These are phyloP conservation scores for Kryptolebias ocellatus DNA, from an alignment of 2,797 vertebrate species.

Conservation along the genomic window DNA sequence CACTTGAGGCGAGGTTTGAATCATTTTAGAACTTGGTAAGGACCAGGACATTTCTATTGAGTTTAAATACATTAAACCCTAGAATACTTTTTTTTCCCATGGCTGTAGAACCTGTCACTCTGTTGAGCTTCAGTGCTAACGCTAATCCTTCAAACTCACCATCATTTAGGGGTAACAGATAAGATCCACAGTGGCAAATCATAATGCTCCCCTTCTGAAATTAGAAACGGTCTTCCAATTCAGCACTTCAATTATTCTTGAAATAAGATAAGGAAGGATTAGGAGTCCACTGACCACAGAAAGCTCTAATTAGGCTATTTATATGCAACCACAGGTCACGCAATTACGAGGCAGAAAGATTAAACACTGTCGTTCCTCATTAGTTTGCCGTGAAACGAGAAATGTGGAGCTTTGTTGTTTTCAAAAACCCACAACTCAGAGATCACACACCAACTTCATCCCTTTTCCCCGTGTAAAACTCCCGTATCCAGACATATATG, in stretches of 20 bases:
- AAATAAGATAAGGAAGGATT: conserved; percentile 66
- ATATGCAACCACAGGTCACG: conserved; percentile 75
- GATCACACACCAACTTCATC: conserved; percentile 3
- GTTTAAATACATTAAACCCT: too few species aligned
- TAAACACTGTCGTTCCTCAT: conserved; percentile 60
- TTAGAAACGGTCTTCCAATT: conserved; percentile 49
- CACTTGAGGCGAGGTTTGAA: too few species aligned
- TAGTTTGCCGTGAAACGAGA: conserved; percentile 40
- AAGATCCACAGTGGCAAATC: conserved; percentile 40
- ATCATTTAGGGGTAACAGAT: conserved; percentile 32
- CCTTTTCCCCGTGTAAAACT: conserved; percentile 13
- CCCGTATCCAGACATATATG: conserved; percentile 10
- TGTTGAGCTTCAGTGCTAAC: conserved; percentile 9
- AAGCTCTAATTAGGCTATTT: conserved; percentile 79
- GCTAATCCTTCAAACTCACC: conserved; percentile 11
- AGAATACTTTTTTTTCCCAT: too few species aligned
- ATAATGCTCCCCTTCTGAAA: conserved; percentile 25
- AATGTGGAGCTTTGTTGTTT: conserved; percentile 32
- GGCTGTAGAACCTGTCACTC: neutral
- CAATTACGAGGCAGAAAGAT: conserved; percentile 64
- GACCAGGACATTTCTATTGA: too few species aligned
- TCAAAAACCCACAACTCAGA: conserved; percentile 33
- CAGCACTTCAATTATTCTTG: conserved; percentile 38
- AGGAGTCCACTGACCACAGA: conserved; percentile 52
- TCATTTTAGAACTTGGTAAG: too few species aligned